phyloP scores from a whole-genome alignment of 2,113 vertebrate species.

The Dermatemys mawii region DNA sequence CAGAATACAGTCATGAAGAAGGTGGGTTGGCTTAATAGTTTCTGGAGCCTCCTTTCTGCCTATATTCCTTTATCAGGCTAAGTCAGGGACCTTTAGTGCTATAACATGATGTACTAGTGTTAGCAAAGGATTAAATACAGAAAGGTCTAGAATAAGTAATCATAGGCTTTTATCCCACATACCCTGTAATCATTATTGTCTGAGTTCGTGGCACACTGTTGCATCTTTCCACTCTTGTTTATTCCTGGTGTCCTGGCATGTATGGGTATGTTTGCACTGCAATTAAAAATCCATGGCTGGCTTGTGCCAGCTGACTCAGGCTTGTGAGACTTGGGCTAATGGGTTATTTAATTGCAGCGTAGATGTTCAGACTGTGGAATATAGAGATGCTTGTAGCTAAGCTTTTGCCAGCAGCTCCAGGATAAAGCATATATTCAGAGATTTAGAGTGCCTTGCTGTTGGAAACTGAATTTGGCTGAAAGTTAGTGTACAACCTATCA shows the following conservation, averaged over 20 bases:
- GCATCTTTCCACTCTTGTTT: neutral
- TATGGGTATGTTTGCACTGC: neutral
- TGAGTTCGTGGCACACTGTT: neutral
- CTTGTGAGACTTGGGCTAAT: neutral
- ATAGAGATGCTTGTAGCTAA: neutral
- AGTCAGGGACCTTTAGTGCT: neutral
- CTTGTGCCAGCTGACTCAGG: neutral
- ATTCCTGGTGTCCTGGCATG: neutral
- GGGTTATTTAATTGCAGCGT: neutral
- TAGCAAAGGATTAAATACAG: neutral
- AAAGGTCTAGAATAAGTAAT: neutral
- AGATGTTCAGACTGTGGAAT: neutral
- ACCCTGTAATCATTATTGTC: neutral
- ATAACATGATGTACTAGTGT: neutral
- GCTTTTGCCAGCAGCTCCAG: neutral
- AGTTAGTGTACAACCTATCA: slow-evolving; percentile 21
- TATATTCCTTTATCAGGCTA: neutral
- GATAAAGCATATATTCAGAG: neutral
- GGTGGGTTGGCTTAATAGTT: neutral
- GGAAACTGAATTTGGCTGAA: neutral
- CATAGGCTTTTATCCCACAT: neutral
- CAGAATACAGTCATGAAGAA: neutral
- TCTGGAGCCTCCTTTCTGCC: neutral
- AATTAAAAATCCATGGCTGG: neutral
- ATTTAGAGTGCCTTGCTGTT: neutral